Evolutionary conservation across 2,797 vertebrate species (phyloP).

Genomic region (Steatocranus sp.): DNA sequence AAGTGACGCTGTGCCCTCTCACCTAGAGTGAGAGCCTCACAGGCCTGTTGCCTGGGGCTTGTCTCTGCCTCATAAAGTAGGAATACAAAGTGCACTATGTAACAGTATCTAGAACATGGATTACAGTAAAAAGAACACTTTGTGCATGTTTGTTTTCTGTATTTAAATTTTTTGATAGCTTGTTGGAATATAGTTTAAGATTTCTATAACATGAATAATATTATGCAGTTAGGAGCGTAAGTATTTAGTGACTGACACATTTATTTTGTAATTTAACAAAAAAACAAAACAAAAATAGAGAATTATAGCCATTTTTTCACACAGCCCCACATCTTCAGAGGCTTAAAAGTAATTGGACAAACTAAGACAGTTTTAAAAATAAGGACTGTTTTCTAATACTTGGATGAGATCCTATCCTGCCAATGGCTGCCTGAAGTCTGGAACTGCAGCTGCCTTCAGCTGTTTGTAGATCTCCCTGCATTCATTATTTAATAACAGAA

Average conservation of each 20-base stretch:
- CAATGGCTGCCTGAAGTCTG: background rate
- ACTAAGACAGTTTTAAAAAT: background rate
- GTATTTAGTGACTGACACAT: background rate
- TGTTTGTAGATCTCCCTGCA: background rate
- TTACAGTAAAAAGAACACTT: background rate
- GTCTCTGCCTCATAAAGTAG: background rate
- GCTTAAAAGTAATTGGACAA: background rate
- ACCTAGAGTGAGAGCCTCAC: conserved; percentile 36
- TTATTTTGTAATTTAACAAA: background rate
- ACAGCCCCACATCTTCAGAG: background rate
- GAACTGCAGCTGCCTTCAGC: background rate
- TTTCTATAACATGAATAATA: background rate
- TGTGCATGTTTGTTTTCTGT: background rate
- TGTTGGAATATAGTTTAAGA: background rate
- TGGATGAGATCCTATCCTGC: background rate
- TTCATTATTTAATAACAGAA: background rate
- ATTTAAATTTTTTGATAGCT: background rate
- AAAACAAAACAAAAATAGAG: background rate
- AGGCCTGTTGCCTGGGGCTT: background rate
- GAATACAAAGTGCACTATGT: background rate
- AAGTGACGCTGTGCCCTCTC: conserved; percentile 57
- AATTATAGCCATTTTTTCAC: background rate
- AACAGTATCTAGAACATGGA: background rate
- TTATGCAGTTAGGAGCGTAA: background rate
- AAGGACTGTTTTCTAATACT: background rate